Base-by-base conservation (phyloP, 2,888 invertebrate genomes). In the Serrognathus titanus region DNA sequence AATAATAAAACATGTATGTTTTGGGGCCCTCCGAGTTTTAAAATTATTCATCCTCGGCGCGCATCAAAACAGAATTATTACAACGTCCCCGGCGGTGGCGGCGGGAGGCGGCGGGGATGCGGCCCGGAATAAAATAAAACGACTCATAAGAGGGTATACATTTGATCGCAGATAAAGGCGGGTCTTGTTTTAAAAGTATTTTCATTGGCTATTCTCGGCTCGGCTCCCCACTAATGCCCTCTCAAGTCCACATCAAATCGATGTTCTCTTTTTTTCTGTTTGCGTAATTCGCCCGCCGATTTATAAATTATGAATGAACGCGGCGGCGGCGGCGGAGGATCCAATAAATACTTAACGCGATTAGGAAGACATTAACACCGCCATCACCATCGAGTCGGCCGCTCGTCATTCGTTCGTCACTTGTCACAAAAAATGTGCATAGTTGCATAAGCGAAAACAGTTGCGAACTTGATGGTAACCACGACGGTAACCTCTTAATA, bases 211-310 rank as follows among this genome's bases (percentile, higher is more conserved):
- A 58, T 53, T 31, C 59, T 61, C 57, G 24, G 50, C 48, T 50
- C 47, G 6, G 36, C 51, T 37, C 39, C 24, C 51, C 35, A 7
- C 51, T 10, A 12, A n/a, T 46, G 50, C 43, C 48, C 45, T 12
- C 48, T 59, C 58, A 59, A 58, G 60, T 57, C 62, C 59, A 57
- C 59, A 58, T 63, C 59, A 62, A 62, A 62, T 63, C 62, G 56
- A 62, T 62, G 62, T 31, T 31, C 24, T 31, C 24, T 31, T 31
- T 31, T 31, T 31, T 31, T 31, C 24, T 7, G 24, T 31, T 31
- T 7, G 24, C 24, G 24, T 31, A 31, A 31, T 31, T 31, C 24
- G 24, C 24, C 16, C 45, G n/a, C 45, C 24, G 45, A 45, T 24
- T 20, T 45, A 45, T 45, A 24, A 45, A 45, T 45, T 45, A 24